These are phyloP conservation scores for Melieria crassipennis DNA, from an alignment of 2,888 invertebrate species.

Conservation along the genomic window DNA sequence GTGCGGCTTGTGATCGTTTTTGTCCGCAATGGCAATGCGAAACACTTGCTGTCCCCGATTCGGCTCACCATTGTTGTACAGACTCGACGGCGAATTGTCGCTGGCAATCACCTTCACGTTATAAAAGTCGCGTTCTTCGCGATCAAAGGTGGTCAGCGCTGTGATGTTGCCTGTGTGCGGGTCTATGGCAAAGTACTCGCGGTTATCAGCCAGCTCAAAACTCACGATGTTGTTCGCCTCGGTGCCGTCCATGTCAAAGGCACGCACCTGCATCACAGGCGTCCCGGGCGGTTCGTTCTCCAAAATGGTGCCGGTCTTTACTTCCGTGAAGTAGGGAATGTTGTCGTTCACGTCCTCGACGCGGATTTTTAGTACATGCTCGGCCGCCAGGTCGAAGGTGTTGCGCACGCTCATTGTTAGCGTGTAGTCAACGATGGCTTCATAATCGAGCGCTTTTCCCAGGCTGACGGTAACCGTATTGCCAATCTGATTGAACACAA, in stretches of 20 bases:
- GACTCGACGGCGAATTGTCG: constrained; percentile 88
- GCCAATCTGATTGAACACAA: constrained; percentile 74
- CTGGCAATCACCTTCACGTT: constrained; percentile 90
- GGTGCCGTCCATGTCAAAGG: constrained; percentile 88
- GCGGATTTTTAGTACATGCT: constrained; percentile 80
- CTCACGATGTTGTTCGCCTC: constrained; percentile 83
- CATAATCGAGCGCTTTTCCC: constrained; percentile 82
- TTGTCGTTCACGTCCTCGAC: constrained; percentile 92
- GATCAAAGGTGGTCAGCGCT: constrained; percentile 82
- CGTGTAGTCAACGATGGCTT: constrained; percentile 84
- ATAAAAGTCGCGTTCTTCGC: constrained; percentile 85
- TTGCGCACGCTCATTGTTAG: constrained; percentile 86
- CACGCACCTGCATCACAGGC: constrained; percentile 85
- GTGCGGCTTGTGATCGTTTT: constrained; percentile 93
- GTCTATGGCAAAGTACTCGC: constrained; percentile 85
- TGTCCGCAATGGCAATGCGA: constrained; percentile 91
- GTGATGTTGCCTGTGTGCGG: constrained; percentile 88
- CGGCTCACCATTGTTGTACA: constrained; percentile 73
- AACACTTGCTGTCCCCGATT: constrained; percentile 85
- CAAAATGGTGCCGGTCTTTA: constrained; percentile 81
- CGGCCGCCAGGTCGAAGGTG: constrained; percentile 81
- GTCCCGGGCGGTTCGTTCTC: constrained; percentile 87
- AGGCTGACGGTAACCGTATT: constrained; percentile 80
- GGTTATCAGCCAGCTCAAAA: constrained; percentile 76
- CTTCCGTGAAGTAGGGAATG: constrained; percentile 85